These are phyloP conservation scores for Pitta sordida DNA, from an alignment of 2,113 vertebrate genomes.

Conservation along the genomic window DNA sequence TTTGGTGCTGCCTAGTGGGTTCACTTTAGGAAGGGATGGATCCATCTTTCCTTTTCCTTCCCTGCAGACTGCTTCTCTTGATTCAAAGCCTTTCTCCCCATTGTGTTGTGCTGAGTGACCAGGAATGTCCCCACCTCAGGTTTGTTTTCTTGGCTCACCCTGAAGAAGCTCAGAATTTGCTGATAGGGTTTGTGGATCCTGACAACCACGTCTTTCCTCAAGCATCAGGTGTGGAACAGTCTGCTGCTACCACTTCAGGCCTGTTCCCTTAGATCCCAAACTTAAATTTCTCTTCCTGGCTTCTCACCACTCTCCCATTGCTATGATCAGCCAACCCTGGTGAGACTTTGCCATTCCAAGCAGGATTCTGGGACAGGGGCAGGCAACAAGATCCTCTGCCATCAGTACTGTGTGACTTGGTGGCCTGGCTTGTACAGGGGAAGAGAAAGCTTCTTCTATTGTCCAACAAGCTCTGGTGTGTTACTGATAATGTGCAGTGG, in stretches of 20 bases:
- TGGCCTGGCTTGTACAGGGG: neutral
- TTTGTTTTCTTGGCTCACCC: neutral
- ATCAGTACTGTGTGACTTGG: accelerated
- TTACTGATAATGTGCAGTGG: neutral
- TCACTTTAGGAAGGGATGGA: neutral
- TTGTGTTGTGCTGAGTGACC: neutral
- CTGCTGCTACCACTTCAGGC: neutral
- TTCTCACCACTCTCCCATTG: accelerated
- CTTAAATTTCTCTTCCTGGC: neutral
- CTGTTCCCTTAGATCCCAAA: neutral
- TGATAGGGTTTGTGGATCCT: neutral
- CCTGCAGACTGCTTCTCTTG: neutral
- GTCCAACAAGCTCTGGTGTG: neutral
- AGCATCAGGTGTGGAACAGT: neutral
- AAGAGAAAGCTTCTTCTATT: neutral
- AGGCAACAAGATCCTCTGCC: neutral
- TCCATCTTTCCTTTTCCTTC: neutral
- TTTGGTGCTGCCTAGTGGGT: neutral
- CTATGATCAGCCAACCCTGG: neutral
- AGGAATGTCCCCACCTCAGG: neutral
- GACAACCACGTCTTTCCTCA: neutral
- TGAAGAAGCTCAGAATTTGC: neutral
- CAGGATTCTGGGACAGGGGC: neutral
- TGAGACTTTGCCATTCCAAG: neutral
- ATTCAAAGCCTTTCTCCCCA: neutral